Base-by-base conservation (phyloP, 2,888 invertebrate species). In the Plagodis dolabraria region DNA sequence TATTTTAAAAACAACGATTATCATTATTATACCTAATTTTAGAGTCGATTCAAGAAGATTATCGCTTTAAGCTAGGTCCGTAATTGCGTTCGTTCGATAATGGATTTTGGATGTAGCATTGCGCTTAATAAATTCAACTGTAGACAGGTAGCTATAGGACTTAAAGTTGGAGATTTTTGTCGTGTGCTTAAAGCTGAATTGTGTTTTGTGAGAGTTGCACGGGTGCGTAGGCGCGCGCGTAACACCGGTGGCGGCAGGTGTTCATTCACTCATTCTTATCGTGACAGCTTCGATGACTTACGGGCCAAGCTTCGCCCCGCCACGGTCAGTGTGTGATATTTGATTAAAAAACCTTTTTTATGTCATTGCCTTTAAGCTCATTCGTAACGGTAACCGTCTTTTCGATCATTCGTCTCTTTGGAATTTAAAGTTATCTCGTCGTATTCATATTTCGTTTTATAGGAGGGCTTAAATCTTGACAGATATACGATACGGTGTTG, bases 201-300 rank as follows among this genome's bases (percentile, higher is more conserved):
- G 73, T 74, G 76, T 77, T 74, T 71, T 71, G 62, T 68, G 71
- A 46, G 51, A 45, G 42, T 10, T 75, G 74, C 73, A 74, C 76
- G 82, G 79, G 79, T 79, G 89, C 82, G 89, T 86, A 80, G 87
- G 88, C 83, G 87, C 85, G 73, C 84, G 91, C 89, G 92, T 92
- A 92, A 91, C 85, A 86, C 90, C 86, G 82, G 92, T 89, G 82
- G 92, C 87, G 81, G 89, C 91, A 91, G 90, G 90, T 91, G 91
- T 87, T 86, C 90, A 87, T 89, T 91, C 89, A 87, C 79, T 90
- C 89, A 88, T 88, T 91, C 89, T 92, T 91, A 92, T 92, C 92
- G 90, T 87, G 92, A 90, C 92, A 92, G 89, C 83, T 86, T 84
- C 86, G 89, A 92, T 92, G 92, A 92, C 87, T 90, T 91, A 92